Conservation (phyloP, 1,140 invertebrate genomes). For the Bombus waltoni region DNA sequence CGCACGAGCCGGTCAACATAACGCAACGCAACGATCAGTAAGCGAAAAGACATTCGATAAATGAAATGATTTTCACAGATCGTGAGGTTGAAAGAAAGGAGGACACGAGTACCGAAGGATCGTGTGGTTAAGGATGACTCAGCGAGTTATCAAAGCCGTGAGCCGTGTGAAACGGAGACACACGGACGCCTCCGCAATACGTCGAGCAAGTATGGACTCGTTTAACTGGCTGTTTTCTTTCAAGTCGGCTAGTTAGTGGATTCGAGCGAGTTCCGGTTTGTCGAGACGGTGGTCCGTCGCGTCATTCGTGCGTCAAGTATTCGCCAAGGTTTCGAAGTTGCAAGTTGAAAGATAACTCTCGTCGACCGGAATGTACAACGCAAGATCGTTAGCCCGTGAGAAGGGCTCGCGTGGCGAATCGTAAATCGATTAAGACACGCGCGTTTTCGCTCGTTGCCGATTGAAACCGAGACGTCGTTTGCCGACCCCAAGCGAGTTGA, state of each 20-base stretch:
- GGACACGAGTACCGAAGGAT: neutral
- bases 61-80: neutral
- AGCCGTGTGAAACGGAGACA: neutral
- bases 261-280: slow-evolving; percentile 26
- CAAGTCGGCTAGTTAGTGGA: slow-evolving; percentile 11
- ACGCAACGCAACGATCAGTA: neutral
- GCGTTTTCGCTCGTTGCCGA: no score
- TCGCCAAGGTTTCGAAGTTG: neutral
- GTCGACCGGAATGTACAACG: neutral
- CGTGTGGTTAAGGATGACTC: neutral
- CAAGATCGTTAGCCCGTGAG: neutral
- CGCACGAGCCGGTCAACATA: neutral
- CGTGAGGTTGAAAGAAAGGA: neutral
- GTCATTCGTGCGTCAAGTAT: neutral
- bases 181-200: slow-evolving; percentile 21
- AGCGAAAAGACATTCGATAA: neutral
- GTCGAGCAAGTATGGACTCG: neutral
- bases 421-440: slow-evolving; percentile 9
- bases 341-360: neutral
- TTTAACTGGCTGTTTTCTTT: slow-evolving; percentile 19
- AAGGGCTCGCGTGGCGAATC: neutral
- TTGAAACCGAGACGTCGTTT: slow-evolving; percentile 7
- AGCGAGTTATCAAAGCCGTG: neutral
- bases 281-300: slow-evolving; percentile 11
- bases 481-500: neutral